Evolutionary conservation across 1,140 invertebrate species (phyloP).

Genomic region (Cydia amplana): DNA sequence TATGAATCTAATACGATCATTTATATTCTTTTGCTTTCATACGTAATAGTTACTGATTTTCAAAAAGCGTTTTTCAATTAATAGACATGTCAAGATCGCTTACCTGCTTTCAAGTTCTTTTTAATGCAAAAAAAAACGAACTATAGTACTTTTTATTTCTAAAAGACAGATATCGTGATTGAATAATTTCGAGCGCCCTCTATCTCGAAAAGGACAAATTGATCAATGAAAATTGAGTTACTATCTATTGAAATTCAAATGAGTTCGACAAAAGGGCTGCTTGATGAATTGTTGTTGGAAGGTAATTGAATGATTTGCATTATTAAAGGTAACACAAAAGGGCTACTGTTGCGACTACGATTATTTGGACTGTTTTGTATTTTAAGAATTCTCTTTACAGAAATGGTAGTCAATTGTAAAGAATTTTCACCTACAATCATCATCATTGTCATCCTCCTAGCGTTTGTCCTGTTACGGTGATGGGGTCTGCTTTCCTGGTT

Average conservation of each 20-base stretch:
- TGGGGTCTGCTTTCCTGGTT: no score
- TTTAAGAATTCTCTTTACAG: neutral
- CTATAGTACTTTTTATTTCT: neutral
- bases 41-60: no score
- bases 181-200: neutral
- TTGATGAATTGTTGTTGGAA: neutral
- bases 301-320: constrained; percentile 19
- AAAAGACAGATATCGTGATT: neutral
- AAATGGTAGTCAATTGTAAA: no score
- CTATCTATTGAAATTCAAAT: constrained; percentile 26
- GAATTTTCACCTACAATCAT: no score
- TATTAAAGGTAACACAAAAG: neutral
- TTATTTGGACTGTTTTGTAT: neutral
- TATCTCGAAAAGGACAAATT: constrained; percentile 12
- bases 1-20: no score
- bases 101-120: no score
- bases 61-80: no score
- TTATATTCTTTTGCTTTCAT: no score
- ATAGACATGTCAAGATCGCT: no score
- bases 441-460: no score
- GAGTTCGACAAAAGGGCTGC: neutral
- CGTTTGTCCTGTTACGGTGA: no score
- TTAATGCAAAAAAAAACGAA: no score
- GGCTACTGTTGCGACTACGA: neutral
- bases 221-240: constrained; percentile 28